Conservation (phyloP, 2,888 invertebrate species). For the Drosophila greeni region DNA sequence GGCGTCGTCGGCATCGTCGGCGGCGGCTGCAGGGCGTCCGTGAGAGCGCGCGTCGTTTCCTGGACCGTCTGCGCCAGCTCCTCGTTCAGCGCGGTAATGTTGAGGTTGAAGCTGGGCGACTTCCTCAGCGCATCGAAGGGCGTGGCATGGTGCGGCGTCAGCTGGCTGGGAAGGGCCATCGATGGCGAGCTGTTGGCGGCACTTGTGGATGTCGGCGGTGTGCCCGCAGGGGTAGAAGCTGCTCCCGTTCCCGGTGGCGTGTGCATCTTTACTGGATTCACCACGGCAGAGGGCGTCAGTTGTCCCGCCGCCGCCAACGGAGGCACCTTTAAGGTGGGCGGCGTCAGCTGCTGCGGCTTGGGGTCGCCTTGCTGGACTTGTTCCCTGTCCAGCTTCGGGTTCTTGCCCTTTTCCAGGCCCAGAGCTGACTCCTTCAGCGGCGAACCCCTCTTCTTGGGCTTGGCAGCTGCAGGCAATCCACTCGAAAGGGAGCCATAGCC, state of each 20-base stretch:
- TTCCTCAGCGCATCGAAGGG: slow-evolving; percentile 79
- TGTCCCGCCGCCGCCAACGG: background rate
- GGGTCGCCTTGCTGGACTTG: slow-evolving; percentile 28
- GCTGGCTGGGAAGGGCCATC: background rate
- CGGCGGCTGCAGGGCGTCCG: slow-evolving; percentile 68
- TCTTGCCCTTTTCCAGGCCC: slow-evolving; percentile 64
- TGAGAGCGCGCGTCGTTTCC: slow-evolving; percentile 75
- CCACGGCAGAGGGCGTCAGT: background rate
- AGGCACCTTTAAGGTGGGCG: slow-evolving; percentile 10
- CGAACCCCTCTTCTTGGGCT: slow-evolving; percentile 74
- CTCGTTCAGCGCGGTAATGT: slow-evolving; percentile 76
- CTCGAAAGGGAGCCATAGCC: background rate
- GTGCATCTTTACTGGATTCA: slow-evolving; percentile 14
- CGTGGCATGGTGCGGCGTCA: slow-evolving; percentile 42
- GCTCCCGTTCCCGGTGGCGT: slow-evolving; percentile 21
- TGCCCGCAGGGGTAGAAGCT: background rate
- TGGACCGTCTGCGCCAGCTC: slow-evolving; percentile 77
- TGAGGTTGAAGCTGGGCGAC: slow-evolving; percentile 78
- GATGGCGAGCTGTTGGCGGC: background rate
- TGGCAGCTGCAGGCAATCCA: slow-evolving; percentile 27
- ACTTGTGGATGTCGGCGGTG: background rate
- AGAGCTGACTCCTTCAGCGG: slow-evolving; percentile 72
- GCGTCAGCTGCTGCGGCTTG: slow-evolving; percentile 29
- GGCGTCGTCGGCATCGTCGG: slow-evolving; percentile 34
- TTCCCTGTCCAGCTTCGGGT: slow-evolving; percentile 52